phyloP scores from a whole-genome alignment of 2,888 invertebrate genomes.

The Tenthredo amoena region DNA sequence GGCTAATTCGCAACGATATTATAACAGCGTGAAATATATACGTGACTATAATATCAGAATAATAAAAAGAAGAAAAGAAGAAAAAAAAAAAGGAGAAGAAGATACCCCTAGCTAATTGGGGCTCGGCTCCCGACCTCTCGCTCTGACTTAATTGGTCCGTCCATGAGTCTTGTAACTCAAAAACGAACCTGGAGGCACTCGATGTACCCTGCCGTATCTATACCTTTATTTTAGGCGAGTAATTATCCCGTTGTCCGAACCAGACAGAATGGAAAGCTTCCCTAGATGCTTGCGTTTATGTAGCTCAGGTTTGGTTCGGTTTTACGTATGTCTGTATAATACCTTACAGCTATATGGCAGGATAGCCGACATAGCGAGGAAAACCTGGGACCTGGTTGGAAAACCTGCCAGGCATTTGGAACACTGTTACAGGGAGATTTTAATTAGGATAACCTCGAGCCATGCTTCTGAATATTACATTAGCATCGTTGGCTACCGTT shows the following conservation, averaged over 20 bases:
- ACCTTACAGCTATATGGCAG: background rate
- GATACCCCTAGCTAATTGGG: conserved; percentile 22
- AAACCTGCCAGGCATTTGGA: conserved; percentile 39
- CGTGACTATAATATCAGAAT: background rate
- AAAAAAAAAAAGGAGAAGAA: background rate
- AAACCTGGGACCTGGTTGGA: conserved; percentile 8
- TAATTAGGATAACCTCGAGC: conserved; percentile 69
- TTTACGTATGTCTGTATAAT: conserved; percentile 14
- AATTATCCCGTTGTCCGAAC: conserved; percentile 20
- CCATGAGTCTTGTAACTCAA: conserved; percentile 17
- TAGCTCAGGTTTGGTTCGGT: conserved; percentile 13
- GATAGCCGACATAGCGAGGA: background rate
- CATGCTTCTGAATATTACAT: conserved; percentile 66
- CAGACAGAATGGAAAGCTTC: background rate
- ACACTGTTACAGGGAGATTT: conserved; percentile 62
- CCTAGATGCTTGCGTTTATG: background rate
- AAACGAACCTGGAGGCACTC: conserved; percentile 27
- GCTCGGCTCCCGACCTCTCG: background rate
- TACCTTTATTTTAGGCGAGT: background rate
- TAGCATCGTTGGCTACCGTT: conserved; percentile 56
- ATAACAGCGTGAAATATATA: background rate
- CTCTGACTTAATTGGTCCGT: conserved; percentile 23
- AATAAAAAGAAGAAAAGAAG: background rate
- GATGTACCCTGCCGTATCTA: conserved; percentile 6
- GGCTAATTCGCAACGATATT: conserved; percentile 10